Conservation (phyloP, 2,888 invertebrate genomes). For the Capitulum mitella region DNA sequence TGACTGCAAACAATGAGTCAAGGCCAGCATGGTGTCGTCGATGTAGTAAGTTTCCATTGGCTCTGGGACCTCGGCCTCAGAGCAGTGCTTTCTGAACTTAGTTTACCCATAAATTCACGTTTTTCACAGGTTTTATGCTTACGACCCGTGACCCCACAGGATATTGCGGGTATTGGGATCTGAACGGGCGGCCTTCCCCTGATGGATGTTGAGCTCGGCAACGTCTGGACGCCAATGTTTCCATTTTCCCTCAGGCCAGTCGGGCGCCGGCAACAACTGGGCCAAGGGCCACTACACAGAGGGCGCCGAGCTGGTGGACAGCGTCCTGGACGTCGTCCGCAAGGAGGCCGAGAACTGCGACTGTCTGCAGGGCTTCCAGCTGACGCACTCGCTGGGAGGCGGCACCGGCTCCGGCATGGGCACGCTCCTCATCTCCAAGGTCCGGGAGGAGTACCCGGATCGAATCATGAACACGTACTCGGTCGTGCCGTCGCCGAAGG, state of each 20-base stretch:
- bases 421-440: constrained; percentile 89
- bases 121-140: too few species aligned
- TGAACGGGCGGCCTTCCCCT: too few species aligned
- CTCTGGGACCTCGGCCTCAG: too few species aligned
- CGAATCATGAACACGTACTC: constrained; percentile 74
- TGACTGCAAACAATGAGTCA: too few species aligned
- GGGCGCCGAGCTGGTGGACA: constrained; percentile 55
- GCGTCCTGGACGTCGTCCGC: constrained; percentile 54
- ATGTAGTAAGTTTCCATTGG: too few species aligned
- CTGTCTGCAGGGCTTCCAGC: constrained; percentile 84
- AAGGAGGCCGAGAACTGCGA: constrained; percentile 76
- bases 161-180: too few species aligned
- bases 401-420: constrained; percentile 97
- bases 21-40: too few species aligned
- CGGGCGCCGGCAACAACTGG: constrained; percentile 52
- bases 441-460: constrained; percentile 80
- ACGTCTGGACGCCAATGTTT: too few species aligned
- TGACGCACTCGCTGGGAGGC: constrained; percentile 90
- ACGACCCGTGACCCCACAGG: too few species aligned
- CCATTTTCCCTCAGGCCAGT: constrained; percentile 44
- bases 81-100: too few species aligned
- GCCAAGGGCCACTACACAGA: constrained; percentile 58
- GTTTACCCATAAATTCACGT: too few species aligned
- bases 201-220: too few species aligned
- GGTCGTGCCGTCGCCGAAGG: constrained; percentile 75